Percentiles rank a stretch among this genome's conserved stretches.
Conservation (phyloP, 2,797 vertebrate genomes). For the Sebastes vulpes region DNA sequence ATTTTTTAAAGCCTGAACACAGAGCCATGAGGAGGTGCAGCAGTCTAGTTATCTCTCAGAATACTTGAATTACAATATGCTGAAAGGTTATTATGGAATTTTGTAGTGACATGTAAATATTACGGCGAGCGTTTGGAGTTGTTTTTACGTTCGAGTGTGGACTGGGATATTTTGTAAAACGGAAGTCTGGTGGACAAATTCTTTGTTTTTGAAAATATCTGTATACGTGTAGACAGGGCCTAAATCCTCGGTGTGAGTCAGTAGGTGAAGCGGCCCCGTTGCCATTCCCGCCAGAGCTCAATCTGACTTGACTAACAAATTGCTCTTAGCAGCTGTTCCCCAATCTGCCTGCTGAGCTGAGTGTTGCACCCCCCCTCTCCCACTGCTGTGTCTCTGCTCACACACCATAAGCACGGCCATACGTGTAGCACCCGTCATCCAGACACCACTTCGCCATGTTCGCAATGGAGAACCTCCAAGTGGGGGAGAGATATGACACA, state of each 20-base stretch:
- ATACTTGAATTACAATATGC: too few species aligned
- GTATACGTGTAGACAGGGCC: too few species aligned
- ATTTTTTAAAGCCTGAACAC: too few species aligned
- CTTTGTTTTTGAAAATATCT: too few species aligned
- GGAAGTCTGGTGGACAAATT: too few species aligned
- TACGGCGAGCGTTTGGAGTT: too few species aligned
- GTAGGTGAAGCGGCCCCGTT: conserved; percentile 26
- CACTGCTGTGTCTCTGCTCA: conserved; percentile 60
- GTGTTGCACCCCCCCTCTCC: background rate
- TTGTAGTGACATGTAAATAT: too few species aligned
- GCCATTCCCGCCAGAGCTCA: conserved; percentile 44
- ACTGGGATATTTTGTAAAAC: too few species aligned
- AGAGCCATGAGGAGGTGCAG: too few species aligned
- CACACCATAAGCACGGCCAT: conserved; percentile 69
- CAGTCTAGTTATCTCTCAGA: too few species aligned
- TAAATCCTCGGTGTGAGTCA: conserved; percentile 33
- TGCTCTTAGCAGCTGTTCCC: conserved; percentile 77
- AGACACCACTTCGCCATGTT: conserved; percentile 16
- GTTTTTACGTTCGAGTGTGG: too few species aligned
- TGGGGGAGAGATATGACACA: background rate
- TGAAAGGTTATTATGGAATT: too few species aligned
- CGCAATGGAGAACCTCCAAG: background rate
- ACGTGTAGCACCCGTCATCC: conserved; percentile 36
- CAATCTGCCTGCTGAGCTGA: conserved; percentile 72
- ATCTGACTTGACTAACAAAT: conserved; percentile 77